Evolutionary conservation across 2,113 vertebrate species (phyloP), one percentile per base, ranked within the genome.

Genomic region (Brachyistius frenatus): DNA sequence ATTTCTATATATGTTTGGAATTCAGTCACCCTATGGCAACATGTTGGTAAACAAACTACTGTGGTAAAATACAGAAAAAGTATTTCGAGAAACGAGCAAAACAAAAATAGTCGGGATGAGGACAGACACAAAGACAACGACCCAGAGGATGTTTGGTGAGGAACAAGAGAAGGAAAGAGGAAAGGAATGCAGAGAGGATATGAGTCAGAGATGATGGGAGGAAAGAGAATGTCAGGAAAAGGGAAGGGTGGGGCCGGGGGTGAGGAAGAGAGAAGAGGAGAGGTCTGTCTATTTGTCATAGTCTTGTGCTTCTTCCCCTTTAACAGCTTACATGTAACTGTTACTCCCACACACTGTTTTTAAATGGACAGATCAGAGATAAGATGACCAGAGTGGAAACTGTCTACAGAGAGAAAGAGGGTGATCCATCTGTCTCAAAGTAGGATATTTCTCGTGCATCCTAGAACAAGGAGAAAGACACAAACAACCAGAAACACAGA

Each of bases 121-220:
- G 23, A 68, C 14, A 35, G 57, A 36, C 7, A 66, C 47, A 67
- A 66, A 64, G 41, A 65, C 52, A 60, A 39, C 37, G 2, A 74
- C 0, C 14, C 49, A 66, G 74, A 61, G 36, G 76, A 89, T 52
- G 58, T 7, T 72, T 78, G 52, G 41, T 54, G 63, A 68, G 56
- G 80, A 66, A 83, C 47, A 77, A 73, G 73, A 55, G 61, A 57
- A 88, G 49, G 50, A 73, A 61, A n/a, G 68, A 77, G 39, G 41
- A 78, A 76, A 56, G 70, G 72, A 84, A 84, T 54, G 53, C 11
- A 35, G 62, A 55, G 68, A 86, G 78, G 84, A 89, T 76, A 58
- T 78, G 78, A 92, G 81, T 77, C 80, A 88, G 83, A 63, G 44
- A 78, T 69, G 56, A 66, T 57, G 64, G 41, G 50, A 68, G 76